Base-by-base conservation (phyloP, 2,113 vertebrate species). In the Alouatta palliata region DNA sequence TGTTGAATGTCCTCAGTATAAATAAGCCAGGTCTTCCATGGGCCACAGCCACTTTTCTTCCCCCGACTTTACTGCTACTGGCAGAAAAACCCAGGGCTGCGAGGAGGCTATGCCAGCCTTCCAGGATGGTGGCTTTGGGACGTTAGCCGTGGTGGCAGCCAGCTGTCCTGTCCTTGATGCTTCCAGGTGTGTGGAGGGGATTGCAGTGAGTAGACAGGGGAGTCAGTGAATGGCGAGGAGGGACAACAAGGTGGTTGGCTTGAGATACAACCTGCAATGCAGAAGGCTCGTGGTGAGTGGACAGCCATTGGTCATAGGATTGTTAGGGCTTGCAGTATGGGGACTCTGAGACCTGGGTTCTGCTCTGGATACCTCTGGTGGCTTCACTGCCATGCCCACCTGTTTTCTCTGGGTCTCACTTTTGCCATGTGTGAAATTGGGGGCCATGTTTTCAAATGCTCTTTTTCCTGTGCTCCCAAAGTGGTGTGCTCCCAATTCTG, bases 21-120 rank as follows among this genome's bases (percentile, higher is more conserved):
- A 43, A 4, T 21, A 2, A 8, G 32, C 32, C n/a, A 8, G 27
- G 77, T 66, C 84, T 45, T 56, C 49, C 32, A 11, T 13, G 52
- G 17, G 0, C 25, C 35, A 21, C 4, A 6, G 12, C 17, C 4
- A 11, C 49, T 47, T n/a, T 10, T 56, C 27, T 43, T 76, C n/a
- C 32, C 45, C 17, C 52, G 40, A 73, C 11, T n/a, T 27, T 30
- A 32, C 7, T 13, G 35, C n/a, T 54, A 32, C 21, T 11, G 54
- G 30, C 19, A 2, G 23, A 11, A 49, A 49, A 37, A 21, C 45
- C 43, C 64, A 30, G 21, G 45, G 7, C 14, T 49, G 21, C 32
- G 64, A 47, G 35, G 17, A 87, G 14, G n/a, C 85, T 17, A 5
- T 37, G 35, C 47, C 23, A 30, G 10, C 32, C 32, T 37, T 49